Percentiles rank a stretch among this genome's conserved stretches.
These are phyloP conservation scores for Cichladusa arquata DNA, from an alignment of 2,113 vertebrate genomes.

Conservation along the genomic window DNA sequence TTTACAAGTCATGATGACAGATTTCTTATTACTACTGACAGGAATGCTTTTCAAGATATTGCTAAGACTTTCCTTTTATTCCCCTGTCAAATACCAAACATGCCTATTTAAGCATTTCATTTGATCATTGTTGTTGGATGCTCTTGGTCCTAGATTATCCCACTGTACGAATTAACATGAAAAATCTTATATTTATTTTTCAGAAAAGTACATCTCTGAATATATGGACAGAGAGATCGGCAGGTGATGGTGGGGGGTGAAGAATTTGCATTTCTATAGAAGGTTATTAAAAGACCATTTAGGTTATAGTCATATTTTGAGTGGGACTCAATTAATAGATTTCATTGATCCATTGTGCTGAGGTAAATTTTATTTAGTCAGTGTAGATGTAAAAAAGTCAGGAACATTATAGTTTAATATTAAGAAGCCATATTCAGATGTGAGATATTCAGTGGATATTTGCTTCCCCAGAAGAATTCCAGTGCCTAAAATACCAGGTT, in stretches of 20 bases:
- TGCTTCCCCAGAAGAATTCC: background rate
- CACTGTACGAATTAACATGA: background rate
- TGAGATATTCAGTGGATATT: background rate
- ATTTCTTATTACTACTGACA: background rate
- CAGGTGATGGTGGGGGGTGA: rapidly evolving
- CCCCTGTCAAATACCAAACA: background rate
- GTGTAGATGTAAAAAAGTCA: background rate
- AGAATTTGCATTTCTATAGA: background rate
- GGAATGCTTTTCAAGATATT: background rate
- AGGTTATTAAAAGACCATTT: background rate
- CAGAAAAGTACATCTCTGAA: background rate
- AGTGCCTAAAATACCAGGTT: background rate
- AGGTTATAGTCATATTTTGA: background rate
- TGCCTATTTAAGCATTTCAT: background rate
- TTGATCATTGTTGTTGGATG: background rate
- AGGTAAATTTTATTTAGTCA: background rate
- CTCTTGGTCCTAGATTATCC: background rate
- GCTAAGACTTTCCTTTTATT: background rate
- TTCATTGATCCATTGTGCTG: background rate
- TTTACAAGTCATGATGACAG: background rate
- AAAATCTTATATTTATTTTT: background rate
- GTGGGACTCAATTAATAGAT: background rate
- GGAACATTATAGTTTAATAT: background rate
- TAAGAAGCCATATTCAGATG: background rate
- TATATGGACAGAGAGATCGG: background rate